Percentiles rank a stretch among this genome's conserved stretches.
Evolutionary conservation across 2,888 invertebrate genomes (phyloP).

Genomic region (Zele albiditarsus): DNA sequence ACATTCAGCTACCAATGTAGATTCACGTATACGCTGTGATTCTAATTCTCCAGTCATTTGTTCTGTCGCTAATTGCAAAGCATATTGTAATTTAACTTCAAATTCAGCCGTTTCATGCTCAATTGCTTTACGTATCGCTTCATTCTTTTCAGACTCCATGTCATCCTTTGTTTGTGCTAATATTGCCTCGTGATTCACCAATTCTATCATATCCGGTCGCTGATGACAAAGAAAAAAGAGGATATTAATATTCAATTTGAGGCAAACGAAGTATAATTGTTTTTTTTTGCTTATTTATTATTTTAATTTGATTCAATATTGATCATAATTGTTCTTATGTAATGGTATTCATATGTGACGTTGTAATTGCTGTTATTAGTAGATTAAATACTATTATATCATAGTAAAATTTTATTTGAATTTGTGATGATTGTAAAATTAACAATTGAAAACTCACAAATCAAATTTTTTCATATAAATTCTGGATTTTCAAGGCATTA

Average conservation of each 20-base stretch:
- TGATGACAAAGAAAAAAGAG: constrained; percentile 41
- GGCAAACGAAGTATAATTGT: neutral
- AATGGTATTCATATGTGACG: too few relatives aligned
- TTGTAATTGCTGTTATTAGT: too few relatives aligned
- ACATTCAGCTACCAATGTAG: constrained; percentile 78
- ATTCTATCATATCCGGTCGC: constrained; percentile 78
- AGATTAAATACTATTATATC: too few relatives aligned
- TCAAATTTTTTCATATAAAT: too few relatives aligned
- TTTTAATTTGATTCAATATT: neutral
- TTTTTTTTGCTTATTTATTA: constrained; percentile 13
- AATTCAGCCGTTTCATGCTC: constrained; percentile 76
- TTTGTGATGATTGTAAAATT: too few relatives aligned
- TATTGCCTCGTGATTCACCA: constrained; percentile 79
- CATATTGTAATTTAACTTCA: constrained; percentile 72
- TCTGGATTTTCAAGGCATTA: too few relatives aligned
- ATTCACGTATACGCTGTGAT: constrained; percentile 75
- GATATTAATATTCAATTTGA: neutral
- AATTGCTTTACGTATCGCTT: constrained; percentile 74
- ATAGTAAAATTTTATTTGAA: too few relatives aligned
- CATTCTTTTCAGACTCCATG: constrained; percentile 77
- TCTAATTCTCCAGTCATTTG: constrained; percentile 74
- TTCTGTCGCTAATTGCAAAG: constrained; percentile 72
- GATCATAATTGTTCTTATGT: too few relatives aligned
- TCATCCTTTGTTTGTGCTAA: constrained; percentile 81
- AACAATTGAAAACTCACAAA: too few relatives aligned